phyloP scores from a whole-genome alignment of 2,797 vertebrate species.

The Melanotaenia pygmaea region DNA sequence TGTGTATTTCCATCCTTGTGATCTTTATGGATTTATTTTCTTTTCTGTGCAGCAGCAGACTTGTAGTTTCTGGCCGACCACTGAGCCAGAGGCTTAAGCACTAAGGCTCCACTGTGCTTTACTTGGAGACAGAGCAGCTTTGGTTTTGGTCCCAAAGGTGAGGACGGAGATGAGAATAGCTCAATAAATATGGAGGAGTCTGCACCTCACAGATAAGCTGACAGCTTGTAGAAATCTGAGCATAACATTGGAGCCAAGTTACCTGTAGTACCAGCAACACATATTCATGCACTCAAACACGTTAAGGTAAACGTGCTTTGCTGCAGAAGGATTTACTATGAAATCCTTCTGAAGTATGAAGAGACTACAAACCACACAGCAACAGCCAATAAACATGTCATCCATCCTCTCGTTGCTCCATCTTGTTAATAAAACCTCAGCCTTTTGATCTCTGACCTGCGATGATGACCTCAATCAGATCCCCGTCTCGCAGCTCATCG shows the following conservation, averaged over 20 bases:
- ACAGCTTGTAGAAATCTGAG: neutral
- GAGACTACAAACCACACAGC: neutral
- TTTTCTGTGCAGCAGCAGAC: neutral
- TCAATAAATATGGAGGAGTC: neutral
- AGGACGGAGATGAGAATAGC: neutral
- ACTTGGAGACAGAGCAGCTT: neutral
- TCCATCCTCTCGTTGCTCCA: neutral
- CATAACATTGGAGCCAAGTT: neutral
- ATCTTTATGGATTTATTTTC: neutral
- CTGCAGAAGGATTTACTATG: neutral
- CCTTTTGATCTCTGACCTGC: slow-evolving; percentile 61
- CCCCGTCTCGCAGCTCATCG: slow-evolving; percentile 76
- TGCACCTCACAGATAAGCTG: neutral
- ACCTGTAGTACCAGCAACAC: too few relatives aligned
- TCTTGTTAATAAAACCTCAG: neutral
- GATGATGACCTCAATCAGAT: slow-evolving; percentile 83
- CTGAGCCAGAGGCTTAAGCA: neutral
- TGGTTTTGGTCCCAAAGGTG: neutral
- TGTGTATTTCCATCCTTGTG: neutral
- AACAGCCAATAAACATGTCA: too few relatives aligned
- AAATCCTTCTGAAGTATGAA: neutral
- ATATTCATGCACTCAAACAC: neutral
- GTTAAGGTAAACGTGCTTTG: neutral
- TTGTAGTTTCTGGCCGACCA: neutral
- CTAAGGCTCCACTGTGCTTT: neutral